Evolutionary conservation across 1,140 invertebrate genomes (phyloP).

Genomic region (Saccostrea echinata): DNA sequence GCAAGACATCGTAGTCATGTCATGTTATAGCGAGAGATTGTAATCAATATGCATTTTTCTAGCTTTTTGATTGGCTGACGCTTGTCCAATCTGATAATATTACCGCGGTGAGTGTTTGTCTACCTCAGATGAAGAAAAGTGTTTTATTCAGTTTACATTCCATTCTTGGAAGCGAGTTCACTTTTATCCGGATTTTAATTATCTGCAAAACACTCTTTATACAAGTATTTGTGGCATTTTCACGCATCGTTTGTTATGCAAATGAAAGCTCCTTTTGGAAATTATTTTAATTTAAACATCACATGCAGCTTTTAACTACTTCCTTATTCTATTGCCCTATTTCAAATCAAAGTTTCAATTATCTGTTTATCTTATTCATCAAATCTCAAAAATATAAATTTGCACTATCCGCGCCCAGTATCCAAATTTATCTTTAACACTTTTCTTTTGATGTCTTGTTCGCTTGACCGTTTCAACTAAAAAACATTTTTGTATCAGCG

Average conservation of each 20-base stretch:
- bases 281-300: neutral
- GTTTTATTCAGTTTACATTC: neutral
- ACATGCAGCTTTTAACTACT: neutral
- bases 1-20: neutral
- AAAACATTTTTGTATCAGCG: too few species aligned
- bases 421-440: too few species aligned
- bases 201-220: neutral
- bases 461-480: too few species aligned
- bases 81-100: constrained; percentile 22
- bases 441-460: too few species aligned
- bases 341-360: neutral
- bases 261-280: neutral
- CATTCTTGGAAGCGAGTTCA: neutral
- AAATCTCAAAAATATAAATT: too few species aligned
- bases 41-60: constrained; percentile 12
- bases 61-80: neutral
- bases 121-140: neutral
- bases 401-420: too few species aligned
- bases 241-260: neutral
- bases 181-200: neutral
- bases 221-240: neutral
- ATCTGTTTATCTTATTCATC: too few species aligned
- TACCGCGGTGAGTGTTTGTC: neutral
- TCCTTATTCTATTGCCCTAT: neutral
- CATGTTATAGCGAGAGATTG: constrained; percentile 7